Evolutionary conservation across 2,113 vertebrate genomes (phyloP).

Genomic region (Crotalus helleri): DNA sequence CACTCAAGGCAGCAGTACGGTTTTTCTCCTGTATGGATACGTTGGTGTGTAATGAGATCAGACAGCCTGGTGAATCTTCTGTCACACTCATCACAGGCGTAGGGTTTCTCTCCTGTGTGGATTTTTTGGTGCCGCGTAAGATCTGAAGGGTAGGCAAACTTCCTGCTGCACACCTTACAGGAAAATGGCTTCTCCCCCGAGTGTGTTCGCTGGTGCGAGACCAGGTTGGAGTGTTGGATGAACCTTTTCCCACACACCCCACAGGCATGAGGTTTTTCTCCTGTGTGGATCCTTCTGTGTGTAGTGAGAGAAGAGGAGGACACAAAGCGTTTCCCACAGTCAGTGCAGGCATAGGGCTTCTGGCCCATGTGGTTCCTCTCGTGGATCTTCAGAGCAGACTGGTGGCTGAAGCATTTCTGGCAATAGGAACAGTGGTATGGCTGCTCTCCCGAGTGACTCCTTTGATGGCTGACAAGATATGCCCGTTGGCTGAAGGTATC

Average conservation of each 20-base stretch:
- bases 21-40: slow-evolving; percentile 65
- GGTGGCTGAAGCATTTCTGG: slow-evolving; percentile 34
- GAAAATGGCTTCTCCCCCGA: background rate
- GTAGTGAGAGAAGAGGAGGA: slow-evolving; percentile 26
- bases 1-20: slow-evolving; percentile 61
- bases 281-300: slow-evolving; percentile 26
- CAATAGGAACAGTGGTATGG: slow-evolving; percentile 65
- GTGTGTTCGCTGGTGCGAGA: slow-evolving; percentile 61
- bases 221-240: slow-evolving; percentile 58
- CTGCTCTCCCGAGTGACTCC: slow-evolving; percentile 60
- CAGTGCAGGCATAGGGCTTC: slow-evolving; percentile 52
- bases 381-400: slow-evolving; percentile 57
- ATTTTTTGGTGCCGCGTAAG: background rate
- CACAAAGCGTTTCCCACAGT: slow-evolving; percentile 55
- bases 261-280: slow-evolving; percentile 41
- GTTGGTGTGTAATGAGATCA: slow-evolving; percentile 51
- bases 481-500: slow-evolving; percentile 28
- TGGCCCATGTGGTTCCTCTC: slow-evolving; percentile 77
- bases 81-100: slow-evolving; percentile 62
- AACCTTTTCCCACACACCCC: slow-evolving; percentile 62
- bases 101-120: slow-evolving; percentile 53
- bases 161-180: background rate
- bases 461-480: slow-evolving; percentile 24
- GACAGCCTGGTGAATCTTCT: slow-evolving; percentile 58
- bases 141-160: background rate